Conservation (phyloP, 2,113 vertebrate species). For the Callocephalon fimbriatum region DNA sequence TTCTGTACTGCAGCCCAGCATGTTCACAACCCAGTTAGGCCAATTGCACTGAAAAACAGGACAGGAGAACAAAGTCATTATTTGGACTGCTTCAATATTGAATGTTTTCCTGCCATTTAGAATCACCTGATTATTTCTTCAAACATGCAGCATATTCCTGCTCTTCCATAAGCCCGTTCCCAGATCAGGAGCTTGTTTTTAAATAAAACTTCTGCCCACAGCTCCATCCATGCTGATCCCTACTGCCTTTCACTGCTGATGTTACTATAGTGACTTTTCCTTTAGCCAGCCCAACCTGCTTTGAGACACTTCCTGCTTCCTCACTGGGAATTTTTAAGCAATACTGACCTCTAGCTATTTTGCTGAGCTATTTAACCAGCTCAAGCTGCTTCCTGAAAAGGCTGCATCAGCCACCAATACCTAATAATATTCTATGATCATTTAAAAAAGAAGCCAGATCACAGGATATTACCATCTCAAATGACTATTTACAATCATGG, state of each 20-base stretch:
- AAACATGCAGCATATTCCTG: background rate
- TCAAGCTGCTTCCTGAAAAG: background rate
- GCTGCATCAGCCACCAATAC: background rate
- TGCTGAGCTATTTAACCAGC: background rate
- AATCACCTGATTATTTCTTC: background rate
- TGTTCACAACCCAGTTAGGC: background rate
- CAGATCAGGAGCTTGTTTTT: background rate
- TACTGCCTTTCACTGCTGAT: background rate
- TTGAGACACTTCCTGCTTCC: background rate
- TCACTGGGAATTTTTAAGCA: background rate
- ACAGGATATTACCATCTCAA: background rate
- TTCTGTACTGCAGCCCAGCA: background rate
- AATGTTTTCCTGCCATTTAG: background rate
- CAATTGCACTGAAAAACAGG: background rate
- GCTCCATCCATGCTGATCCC: rapidly evolving
- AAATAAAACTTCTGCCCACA: background rate
- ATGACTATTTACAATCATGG: background rate
- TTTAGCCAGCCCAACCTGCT: background rate
- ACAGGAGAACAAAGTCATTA: background rate
- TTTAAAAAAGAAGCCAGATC: background rate
- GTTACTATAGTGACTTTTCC: background rate
- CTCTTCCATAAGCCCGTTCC: rapidly evolving
- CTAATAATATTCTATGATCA: background rate
- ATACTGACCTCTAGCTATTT: slow-evolving; percentile 51
- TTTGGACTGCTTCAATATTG: background rate